Evolutionary conservation across 2,113 vertebrate genomes (phyloP), one percentile per base, ranked within the genome.

Genomic region (Pyrgilauda ruficollis): DNA sequence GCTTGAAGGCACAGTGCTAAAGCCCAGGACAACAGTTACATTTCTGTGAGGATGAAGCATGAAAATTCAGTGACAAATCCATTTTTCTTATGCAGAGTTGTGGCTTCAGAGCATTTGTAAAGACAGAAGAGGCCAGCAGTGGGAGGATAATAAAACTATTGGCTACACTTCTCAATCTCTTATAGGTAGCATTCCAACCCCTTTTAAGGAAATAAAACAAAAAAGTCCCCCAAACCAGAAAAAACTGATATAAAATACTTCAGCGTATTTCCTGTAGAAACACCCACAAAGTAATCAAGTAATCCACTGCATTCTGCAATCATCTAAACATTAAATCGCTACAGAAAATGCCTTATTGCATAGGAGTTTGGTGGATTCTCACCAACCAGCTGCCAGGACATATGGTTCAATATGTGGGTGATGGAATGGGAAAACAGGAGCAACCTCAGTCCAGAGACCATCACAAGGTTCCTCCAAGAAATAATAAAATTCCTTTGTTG

Each of bases 21-120:
- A 97, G 96, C 95, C 96, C 96, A 95, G 94, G 91, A 96, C 96
- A 97, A 97, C 94, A 97, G 97, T 98, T 98, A 97, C 96, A 97
- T 97, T 97, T 97, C 95, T 96, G 93, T 77, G 7, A 96, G 94
- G 89, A 89, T 94, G 87, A 97, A 87, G 94, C 95, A 96, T 84
- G 80, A 90, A 96, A 97, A 97, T 95, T 95, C 94, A 94, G 95
- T 97, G 97, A 98, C 97, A 97, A 98, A 97, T 97, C 96, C 96
- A 97, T 97, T 97, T 97, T 97, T 97, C 95, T 94, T 97, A 96
- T 91, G 94, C 86, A 96, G 80, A 96, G 49, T 68, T 87, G 95
- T 92, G 30, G 91, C 91, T 90, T 87, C 21, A 16, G 80, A 95
- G 72, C 49, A 92, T 95, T 96, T 97, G 84, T 90, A 87, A 96